Evolutionary conservation across 2,888 invertebrate genomes (phyloP).

Genomic region (Cylloceria caligata): DNA sequence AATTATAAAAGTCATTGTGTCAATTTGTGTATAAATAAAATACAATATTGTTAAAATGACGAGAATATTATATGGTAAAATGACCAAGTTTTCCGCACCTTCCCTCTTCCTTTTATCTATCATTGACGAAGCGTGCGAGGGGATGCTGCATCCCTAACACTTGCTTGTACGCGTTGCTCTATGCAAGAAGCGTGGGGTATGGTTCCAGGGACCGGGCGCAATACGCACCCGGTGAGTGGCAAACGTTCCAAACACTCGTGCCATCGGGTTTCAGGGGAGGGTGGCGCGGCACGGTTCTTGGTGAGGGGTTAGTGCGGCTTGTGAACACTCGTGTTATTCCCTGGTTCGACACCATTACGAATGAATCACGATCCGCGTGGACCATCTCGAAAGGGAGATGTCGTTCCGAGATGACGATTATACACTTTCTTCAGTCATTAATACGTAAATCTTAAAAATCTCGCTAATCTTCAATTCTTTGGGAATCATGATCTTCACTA

Average conservation of each 20-base stretch:
- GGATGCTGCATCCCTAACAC: conserved; percentile 70
- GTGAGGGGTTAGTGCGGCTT: conserved; percentile 79
- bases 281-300: conserved; percentile 46
- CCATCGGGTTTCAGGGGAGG: conserved; percentile 70
- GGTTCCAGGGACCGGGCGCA: conserved; percentile 61
- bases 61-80: conserved; percentile 33
- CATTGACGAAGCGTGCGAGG: conserved; percentile 58
- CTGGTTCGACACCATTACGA: conserved; percentile 78
- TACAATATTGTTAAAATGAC: too few relatives aligned
- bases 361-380: conserved; percentile 78
- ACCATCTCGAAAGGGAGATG: conserved; percentile 48
- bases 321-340: conserved; percentile 83
- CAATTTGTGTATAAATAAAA: too few relatives aligned
- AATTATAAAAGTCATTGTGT: too few relatives aligned
- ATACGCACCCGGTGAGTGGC: conserved; percentile 67
- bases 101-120: conserved; percentile 52
- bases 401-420: conserved; percentile 20
- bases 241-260: conserved; percentile 73
- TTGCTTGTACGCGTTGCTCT: conserved; percentile 72
- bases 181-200: conserved; percentile 46
- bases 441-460: neutral
- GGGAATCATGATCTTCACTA: too few relatives aligned
- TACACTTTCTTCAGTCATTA: neutral
- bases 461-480: neutral
- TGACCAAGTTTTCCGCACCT: conserved; percentile 14